Evolutionary conservation across 2,888 invertebrate species (phyloP), one percentile per base, ranked within the genome.

Genomic region (Hemaris fuciformis): DNA sequence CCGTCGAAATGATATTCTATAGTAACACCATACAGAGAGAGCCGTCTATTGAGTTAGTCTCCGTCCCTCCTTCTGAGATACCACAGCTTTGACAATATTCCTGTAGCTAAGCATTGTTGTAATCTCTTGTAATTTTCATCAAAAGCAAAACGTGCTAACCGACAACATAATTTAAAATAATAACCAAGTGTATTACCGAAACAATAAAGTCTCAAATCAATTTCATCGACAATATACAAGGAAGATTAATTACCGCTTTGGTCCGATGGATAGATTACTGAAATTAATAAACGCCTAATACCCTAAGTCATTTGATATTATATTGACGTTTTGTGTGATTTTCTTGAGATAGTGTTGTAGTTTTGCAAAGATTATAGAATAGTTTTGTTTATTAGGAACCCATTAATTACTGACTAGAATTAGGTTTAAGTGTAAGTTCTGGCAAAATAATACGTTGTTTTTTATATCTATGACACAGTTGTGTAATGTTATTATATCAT

Each of bases 11-110:
- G 10, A 18, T 20, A 18, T 53, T 3, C 10, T 4, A 53, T 23
- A 42, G 15, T 23, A 18, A 31, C 18, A 7, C 18, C 53, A 20
- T 18, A 53, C 25, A 8, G 25, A 15, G 6, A 53, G 4, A 18
- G 31, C 10, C 8, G 18, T 53, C 31, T 18, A 53, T 53, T 31
- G 53, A 53, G 4, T 2, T 18, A 18, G 31, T 18, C 7, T 18
- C 10, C 18, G 31, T 27, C 53, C 53, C 31, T 31, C 48, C 48
- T 48, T 25, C 10, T 45, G 25, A 57, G 31, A 18, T 27, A 27
- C 31, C 48, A 53, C 8, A 25, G 53, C 53, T 53, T 53, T 31
- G 53, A 31, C 18, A 53, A 53, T 53, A 53, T 53, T 53, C 27
- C 53, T 53, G n/a, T 27, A 53, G 31, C 31, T 31, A 31, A 10